Evolutionary conservation across 2,888 invertebrate species (phyloP), one percentile per base, ranked within the genome.

Genomic region (Yponomeuta malinellus): DNA sequence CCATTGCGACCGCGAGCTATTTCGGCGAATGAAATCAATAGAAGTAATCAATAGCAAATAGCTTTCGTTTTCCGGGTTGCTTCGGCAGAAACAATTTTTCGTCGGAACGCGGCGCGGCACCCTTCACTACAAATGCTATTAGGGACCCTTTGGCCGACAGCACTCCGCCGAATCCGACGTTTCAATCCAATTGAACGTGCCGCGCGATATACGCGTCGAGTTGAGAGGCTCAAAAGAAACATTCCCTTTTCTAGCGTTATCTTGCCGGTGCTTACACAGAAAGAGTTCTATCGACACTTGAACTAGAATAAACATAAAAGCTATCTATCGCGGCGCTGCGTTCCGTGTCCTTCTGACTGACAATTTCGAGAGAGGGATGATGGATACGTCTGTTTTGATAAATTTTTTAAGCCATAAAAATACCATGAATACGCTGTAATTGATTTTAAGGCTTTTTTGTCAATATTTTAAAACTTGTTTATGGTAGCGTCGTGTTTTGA

Each of bases 151-250:
- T 81, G 81, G 78, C 76, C 78, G 78, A 78, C 78, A 81, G 78
- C 82, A 80, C 81, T 83, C 74, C 79, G 79, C 79, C 76, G 75
- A 63, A 79, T 79, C 77, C 81, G 79, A 84, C 85, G 83, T 83
- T 87, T 84, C 86, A 87, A 88, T 87, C 85, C 85, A 85, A 88
- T 87, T 85, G 85, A 82, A 84, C 82, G 83, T 82, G 83, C 79
- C 81, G 31, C 79, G 77, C 77, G 75, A 52, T 48, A 68, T 48
- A 68, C 52, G n/a, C 76, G 65, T 76, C 78, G 77, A 79, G 81
- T 78, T 79, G 79, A 79, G 80, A 77, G 76, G 77, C 74, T 79
- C 79, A 78, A 83, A 81, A 81, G 81, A 82, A 80, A 83, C 78
- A 80, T 81, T 80, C 78, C 76, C 76, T 80, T 83, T 82, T 78